Base-by-base conservation (phyloP, 2,888 invertebrate genomes). In the Yponomeuta evonymella region DNA sequence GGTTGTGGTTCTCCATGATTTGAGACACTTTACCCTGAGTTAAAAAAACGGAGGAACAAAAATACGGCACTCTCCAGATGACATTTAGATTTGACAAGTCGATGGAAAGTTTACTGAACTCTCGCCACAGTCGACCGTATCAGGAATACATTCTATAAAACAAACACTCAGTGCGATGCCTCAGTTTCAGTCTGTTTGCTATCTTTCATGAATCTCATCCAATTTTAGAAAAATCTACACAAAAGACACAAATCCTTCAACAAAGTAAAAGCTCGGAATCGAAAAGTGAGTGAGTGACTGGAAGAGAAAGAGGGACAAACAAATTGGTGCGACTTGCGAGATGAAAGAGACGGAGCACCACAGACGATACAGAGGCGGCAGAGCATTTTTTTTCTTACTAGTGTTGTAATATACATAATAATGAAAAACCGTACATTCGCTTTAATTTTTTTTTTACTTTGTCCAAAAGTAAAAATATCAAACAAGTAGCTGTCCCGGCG, bases 21-120 rank as follows among this genome's bases (percentile, higher is more conserved):
- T 36, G 12, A 67, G n/a, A 58, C 15, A 33, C 67, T 43, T 8
- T 36, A 67, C 43, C 33, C 1, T 43, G 33, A 48, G 67, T 3
- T 15, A 30, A 36, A 67, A 33, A 10, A 43, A 67, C 30, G 11
- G 11, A 10, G 48, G 48, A 68, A 43, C 68, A 48, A 68, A 48
- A 67, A 67, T 33, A 67, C 67, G 36, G 36, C 67, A 36, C 15
- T 67, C n/a, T 9, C 15, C 48, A 11, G 63, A 29, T 70, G 70
- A 70, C 70, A 67, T 70, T 67, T 70, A 15, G 68, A 58, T 75
- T 77, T 81, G 83, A 83, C 83, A 82, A 77, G 80, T 76, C 73
- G 82, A 58, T 58, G 51, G 51, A 63, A 67, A 86, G 90, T 90
- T 89, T 90, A 88, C 78, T 90, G 89, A 91, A 89, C 90, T 85